A percentile compares a stretch with the other conserved stretches of the same genome.
These are phyloP conservation scores for Sebastes reedi DNA, from an alignment of 2,797 vertebrate species.

Conservation along the genomic window DNA sequence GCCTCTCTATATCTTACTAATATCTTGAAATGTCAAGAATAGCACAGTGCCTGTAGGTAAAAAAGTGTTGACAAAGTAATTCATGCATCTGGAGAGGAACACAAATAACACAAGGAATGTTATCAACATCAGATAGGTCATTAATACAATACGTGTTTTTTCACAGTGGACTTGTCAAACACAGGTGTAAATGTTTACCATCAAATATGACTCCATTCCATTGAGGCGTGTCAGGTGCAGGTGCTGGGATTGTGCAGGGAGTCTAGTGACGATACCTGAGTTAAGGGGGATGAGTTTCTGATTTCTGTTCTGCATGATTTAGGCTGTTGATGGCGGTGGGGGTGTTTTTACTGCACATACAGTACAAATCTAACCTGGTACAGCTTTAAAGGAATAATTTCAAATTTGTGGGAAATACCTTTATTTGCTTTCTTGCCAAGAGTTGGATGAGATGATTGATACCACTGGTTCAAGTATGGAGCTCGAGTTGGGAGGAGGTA, in stretches of 20 bases:
- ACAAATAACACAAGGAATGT: neutral
- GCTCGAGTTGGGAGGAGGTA: neutral
- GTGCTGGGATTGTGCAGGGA: neutral
- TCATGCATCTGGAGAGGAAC: neutral
- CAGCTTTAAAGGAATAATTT: neutral
- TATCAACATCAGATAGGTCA: neutral
- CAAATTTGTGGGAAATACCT: neutral
- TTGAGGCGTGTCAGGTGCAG: neutral
- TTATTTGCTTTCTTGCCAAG: neutral
- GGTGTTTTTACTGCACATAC: neutral
- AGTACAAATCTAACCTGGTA: neutral
- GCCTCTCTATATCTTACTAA: neutral
- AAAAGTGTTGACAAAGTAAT: neutral
- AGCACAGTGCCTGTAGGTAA: neutral
- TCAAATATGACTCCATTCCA: neutral
- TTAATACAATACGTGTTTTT: neutral
- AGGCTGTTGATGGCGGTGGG: neutral
- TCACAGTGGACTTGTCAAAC: neutral
- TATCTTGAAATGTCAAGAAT: neutral
- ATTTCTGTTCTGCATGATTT: neutral
- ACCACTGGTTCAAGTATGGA: neutral
- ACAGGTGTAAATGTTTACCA: neutral
- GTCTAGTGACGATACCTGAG: neutral
- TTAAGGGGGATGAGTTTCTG: neutral
- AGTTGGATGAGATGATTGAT: neutral